Percentiles rank a stretch among this genome's conserved stretches.
Evolutionary conservation across 2,113 vertebrate genomes (phyloP).

Genomic region (Athene cunicularia): DNA sequence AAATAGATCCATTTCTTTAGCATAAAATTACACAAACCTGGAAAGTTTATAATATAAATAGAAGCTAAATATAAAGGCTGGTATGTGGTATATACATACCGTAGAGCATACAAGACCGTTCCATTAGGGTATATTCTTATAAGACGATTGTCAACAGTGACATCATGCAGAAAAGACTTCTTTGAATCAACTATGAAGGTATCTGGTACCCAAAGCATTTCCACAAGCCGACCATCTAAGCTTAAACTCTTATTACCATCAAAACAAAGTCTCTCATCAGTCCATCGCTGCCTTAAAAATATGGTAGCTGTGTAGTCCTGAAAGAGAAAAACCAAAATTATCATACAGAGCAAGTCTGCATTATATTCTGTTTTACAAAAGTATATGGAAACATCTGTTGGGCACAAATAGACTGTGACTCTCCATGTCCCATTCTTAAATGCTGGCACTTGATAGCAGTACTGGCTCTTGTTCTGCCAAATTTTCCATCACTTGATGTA

Average conservation of each 20-base stretch:
- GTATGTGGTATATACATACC: conserved; percentile 63
- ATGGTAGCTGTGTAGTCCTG: conserved; percentile 91
- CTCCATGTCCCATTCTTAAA: neutral
- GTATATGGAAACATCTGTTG: neutral
- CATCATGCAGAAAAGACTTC: conserved; percentile 91
- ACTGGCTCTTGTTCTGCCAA: neutral
- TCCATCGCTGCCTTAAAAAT: conserved; percentile 90
- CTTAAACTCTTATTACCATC: conserved; percentile 91
- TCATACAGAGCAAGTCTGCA: neutral
- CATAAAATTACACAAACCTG: neutral
- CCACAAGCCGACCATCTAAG: conserved; percentile 87
- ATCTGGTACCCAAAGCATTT: conserved; percentile 91
- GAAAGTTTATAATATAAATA: neutral
- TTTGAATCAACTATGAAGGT: conserved; percentile 94
- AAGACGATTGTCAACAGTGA: conserved; percentile 90
- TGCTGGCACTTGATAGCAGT: neutral
- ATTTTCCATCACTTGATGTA: neutral
- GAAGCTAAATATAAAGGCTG: neutral
- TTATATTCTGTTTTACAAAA: neutral
- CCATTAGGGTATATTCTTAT: conserved; percentile 93
- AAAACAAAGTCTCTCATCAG: conserved; percentile 88
- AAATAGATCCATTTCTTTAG: neutral
- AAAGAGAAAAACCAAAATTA: neutral
- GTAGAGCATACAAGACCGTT: conserved; percentile 88
- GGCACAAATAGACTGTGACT: neutral